Evolutionary conservation across 2,797 vertebrate genomes (phyloP), one percentile per base, ranked within the genome.

Genomic region (Manis crassicaudata): DNA sequence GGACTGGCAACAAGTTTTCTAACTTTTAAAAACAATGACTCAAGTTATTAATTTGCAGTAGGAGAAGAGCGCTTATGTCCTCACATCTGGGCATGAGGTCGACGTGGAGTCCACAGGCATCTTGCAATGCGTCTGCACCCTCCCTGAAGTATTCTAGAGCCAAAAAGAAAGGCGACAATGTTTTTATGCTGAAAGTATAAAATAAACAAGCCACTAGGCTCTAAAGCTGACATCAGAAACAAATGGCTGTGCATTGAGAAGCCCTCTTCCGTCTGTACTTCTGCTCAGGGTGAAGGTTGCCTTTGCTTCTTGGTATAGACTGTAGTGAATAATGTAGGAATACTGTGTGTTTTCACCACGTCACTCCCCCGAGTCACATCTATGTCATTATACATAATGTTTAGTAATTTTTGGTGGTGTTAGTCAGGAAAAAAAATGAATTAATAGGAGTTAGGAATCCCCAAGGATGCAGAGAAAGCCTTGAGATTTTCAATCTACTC

Each of bases 231-330:
- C 10, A 46, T 46, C 10, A 35, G 8, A 20, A 25, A 18, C 17
- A 50, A 12, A 35, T 0, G 3, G 20, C 3, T 1, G 14, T 14
- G 25, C 9, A 5, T n/a, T 11, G 23, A 6, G 43, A 46, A 16
- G 18, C 16, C 46, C 27, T 23, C 43, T 62, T 12, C 20, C 4
- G 5, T 27, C 40, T 16, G 0, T 4, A 8, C 43, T 18, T 85
- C 83, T 35, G 32, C 3, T 32, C 21, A 14, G 17, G 35, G 1
- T 3, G 20, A 10, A 5, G 2, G 2, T 23, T 13, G 7, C 12
- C n/a, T 29, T 56, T 18, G 6, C 25, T 54, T 9, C 25, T 40
- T 5, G 75, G 58, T 12, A 2, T 4, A 73, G 37, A n/a, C 1
- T 73, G 3, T 6, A 32, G 40, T 32, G 29, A 29, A 21, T 68